Evolutionary conservation across 1,140 invertebrate species (phyloP).

Genomic region (Drosophila burlai): DNA sequence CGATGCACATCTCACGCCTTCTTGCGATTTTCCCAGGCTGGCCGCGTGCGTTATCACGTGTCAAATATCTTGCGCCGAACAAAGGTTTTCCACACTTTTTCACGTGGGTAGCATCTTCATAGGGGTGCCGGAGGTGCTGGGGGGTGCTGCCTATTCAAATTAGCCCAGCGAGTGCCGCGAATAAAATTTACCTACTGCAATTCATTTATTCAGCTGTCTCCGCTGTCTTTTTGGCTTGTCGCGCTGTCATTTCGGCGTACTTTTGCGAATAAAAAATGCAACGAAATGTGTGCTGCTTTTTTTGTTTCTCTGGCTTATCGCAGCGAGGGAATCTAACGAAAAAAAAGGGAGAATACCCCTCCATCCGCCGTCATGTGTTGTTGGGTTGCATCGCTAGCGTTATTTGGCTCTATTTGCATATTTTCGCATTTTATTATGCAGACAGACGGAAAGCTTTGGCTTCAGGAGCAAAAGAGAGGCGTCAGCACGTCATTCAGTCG

Average conservation of each 20-base stretch:
- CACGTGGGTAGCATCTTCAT: slow-evolving; percentile 40
- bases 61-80: slow-evolving; percentile 63
- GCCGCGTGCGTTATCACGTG: slow-evolving; percentile 67
- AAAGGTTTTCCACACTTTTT: slow-evolving; percentile 59
- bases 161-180: slow-evolving; percentile 61
- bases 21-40: slow-evolving; percentile 45
- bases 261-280: slow-evolving; percentile 64
- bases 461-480: slow-evolving; percentile 41
- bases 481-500: slow-evolving; percentile 74
- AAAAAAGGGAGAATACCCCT: slow-evolving; percentile 38
- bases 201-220: slow-evolving; percentile 77
- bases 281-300: slow-evolving; percentile 38
- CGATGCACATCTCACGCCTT: slow-evolving; percentile 67
- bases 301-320: slow-evolving; percentile 61
- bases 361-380: slow-evolving; percentile 33
- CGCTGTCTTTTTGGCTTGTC: slow-evolving; percentile 52
- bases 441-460: slow-evolving; percentile 51
- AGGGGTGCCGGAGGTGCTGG: not conserved
- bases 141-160: slow-evolving; percentile 69
- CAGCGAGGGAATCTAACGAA: slow-evolving; percentile 64
- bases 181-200: slow-evolving; percentile 67
- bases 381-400: slow-evolving; percentile 54
- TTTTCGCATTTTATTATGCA: slow-evolving; percentile 84
- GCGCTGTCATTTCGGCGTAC: slow-evolving; percentile 71
- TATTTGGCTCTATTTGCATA: slow-evolving; percentile 74